A percentile compares a stretch with the other conserved stretches of the same genome.
Conservation (phyloP, 2,888 invertebrate genomes). For the Dasypolia templi region DNA sequence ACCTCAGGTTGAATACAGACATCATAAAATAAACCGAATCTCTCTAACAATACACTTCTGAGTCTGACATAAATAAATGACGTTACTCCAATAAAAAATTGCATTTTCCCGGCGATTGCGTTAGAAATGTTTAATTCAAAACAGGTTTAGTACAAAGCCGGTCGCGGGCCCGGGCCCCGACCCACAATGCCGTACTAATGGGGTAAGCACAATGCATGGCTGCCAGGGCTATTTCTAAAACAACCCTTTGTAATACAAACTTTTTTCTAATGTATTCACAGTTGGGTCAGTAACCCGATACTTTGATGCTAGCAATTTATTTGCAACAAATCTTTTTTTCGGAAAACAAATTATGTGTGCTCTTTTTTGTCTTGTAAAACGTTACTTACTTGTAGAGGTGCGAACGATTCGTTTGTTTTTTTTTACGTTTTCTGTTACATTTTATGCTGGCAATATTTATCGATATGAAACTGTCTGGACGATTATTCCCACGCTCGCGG, state of each 20-base stretch:
- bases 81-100: slow-evolving; percentile 47
- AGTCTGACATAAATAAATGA: slow-evolving; percentile 52
- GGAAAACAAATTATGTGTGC: slow-evolving; percentile 43
- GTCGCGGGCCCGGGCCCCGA: slow-evolving; percentile 32
- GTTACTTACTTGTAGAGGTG: slow-evolving; percentile 27
- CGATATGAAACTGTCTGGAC: slow-evolving; percentile 42
- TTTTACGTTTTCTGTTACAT: slow-evolving; percentile 43
- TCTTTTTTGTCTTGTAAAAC: slow-evolving; percentile 29
- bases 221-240: slow-evolving; percentile 62
- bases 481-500: slow-evolving; percentile 64
- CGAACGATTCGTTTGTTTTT: slow-evolving; percentile 24
- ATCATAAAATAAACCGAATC: slow-evolving; percentile 18
- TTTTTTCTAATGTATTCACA: slow-evolving; percentile 65
- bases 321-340: slow-evolving; percentile 77
- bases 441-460: slow-evolving; percentile 53
- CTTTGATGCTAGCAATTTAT: slow-evolving; percentile 77
- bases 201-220: slow-evolving; percentile 55
- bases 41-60: slow-evolving; percentile 26
- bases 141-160: slow-evolving; percentile 63
- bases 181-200: slow-evolving; percentile 38
- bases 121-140: slow-evolving; percentile 62
- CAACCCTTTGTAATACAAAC: slow-evolving; percentile 64
- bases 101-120: slow-evolving; percentile 48
- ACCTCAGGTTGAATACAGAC: slow-evolving; percentile 5
- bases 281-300: slow-evolving; percentile 74